A percentile compares a stretch with the other conserved stretches of the same genome.
Evolutionary conservation across 2,113 vertebrate species (phyloP).

Genomic region (Budorcas taxicolor): DNA sequence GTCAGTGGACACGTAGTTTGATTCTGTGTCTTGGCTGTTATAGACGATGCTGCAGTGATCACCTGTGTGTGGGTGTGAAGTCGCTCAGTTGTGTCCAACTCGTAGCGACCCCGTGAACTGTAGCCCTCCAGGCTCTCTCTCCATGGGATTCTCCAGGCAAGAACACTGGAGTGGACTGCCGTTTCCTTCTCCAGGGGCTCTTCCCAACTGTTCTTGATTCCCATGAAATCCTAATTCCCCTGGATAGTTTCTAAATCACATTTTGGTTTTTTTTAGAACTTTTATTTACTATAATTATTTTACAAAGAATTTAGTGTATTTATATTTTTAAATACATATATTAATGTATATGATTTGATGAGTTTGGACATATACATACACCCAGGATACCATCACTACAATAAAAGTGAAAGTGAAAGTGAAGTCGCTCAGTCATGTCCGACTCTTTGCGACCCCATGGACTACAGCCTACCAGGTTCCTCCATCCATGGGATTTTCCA

Average conservation of each 20-base stretch:
- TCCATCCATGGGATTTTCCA: neutral
- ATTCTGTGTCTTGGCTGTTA: neutral
- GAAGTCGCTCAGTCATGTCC: fast-evolving
- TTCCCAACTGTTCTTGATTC: neutral
- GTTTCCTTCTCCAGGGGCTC: too few species aligned
- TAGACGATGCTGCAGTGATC: too few species aligned
- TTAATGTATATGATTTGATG: neutral
- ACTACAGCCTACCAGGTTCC: neutral
- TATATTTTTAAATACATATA: neutral
- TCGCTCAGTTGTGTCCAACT: too few species aligned
- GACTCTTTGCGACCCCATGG: neutral
- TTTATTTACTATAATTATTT: neutral
- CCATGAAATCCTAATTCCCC: neutral
- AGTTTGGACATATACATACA: neutral
- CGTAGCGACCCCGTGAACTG: too few species aligned
- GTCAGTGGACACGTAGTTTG: neutral
- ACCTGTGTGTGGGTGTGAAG: neutral
- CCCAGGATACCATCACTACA: neutral
- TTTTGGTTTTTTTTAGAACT: neutral
- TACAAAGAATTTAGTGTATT: neutral
- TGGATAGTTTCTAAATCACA: neutral
- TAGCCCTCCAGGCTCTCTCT: too few species aligned
- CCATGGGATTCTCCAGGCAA: too few species aligned
- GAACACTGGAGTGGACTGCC: too few species aligned
- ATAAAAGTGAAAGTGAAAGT: neutral